Percentiles rank a stretch among this genome's conserved stretches.
phyloP scores from a whole-genome alignment of 2,888 invertebrate genomes.

The Platypus cylindrus region DNA sequence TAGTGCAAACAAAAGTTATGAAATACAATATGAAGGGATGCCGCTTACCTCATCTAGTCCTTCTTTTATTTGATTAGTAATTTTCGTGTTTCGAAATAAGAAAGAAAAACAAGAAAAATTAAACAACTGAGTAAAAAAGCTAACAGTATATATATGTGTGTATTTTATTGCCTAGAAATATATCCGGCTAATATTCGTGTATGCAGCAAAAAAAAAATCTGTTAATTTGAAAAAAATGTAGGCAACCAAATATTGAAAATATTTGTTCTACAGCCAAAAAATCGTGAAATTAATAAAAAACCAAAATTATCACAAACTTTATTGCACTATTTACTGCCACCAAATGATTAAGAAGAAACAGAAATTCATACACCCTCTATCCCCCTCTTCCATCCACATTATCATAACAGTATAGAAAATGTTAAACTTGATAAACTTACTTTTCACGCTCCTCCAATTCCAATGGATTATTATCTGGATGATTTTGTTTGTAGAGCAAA shows the following conservation, averaged over 20 bases:
- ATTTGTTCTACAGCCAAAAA: too few species aligned
- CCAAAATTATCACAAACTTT: slow-evolving; percentile 30
- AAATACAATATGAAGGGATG: slow-evolving; percentile 4
- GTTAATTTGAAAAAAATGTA: too few species aligned
- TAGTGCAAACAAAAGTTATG: slow-evolving; percentile 7
- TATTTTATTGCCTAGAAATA: too few species aligned
- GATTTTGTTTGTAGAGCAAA: too few species aligned
- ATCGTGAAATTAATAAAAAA: too few species aligned
- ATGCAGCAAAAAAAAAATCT: too few species aligned
- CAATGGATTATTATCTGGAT: slow-evolving; percentile 68
- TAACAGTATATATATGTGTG: too few species aligned
- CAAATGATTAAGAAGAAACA: slow-evolving; percentile 4
- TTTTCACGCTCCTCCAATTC: slow-evolving; percentile 75
- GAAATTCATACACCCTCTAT: not conserved
- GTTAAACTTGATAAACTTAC: slow-evolving; percentile 46
- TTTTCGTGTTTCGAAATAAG: not conserved
- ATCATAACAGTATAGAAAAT: not conserved
- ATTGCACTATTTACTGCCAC: slow-evolving; percentile 26
- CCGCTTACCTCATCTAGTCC: slow-evolving; percentile 9
- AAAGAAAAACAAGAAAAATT: slow-evolving; percentile 4
- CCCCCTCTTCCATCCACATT: slow-evolving; percentile 1
- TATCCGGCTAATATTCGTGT: too few species aligned
- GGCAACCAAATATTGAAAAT: too few species aligned
- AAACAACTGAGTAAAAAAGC: too few species aligned
- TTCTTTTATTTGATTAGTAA: slow-evolving; percentile 1